Evolutionary conservation across 2,888 invertebrate genomes (phyloP), one percentile per base, ranked within the genome.

Genomic region (Notocelia uddmanniana): DNA sequence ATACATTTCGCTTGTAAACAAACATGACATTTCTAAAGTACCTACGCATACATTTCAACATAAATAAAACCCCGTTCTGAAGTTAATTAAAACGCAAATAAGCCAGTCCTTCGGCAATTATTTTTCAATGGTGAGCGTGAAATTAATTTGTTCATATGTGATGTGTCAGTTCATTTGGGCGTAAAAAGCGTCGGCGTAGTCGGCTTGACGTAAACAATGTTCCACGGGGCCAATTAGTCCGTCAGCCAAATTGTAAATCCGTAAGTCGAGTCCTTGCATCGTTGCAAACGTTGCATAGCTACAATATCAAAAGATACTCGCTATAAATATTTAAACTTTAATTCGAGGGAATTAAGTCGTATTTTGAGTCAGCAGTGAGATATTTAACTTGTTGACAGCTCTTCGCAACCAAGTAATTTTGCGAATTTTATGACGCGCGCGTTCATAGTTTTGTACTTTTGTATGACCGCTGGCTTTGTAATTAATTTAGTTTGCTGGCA

Each of bases 61-160:
- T 19, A 52, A 66, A 58, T n/a, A n/a, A n/a, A n/a, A n/a, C n/a
- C n/a, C 58, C 69, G 11, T 41, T 58, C 19, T 13, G 18, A 31
- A 64, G 57, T 70, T 66, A 59, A 70, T 58, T 70, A 58, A 64
- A 58, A 19, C 64, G 26, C 50, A 52, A 64, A 58, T 70, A 70
- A 50, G 45, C 55, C 18, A 13, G 15, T 66, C 34, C 23, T 23
- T 34, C 19, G 11, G 37, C 52, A 41, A 64, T 62, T 52, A 68
- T 68, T 52, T 69, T 69, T 54, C 60, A 68, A 41, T 60, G 60
- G 18, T 21, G 48, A 13, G 23, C 68, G 48, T 50, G 31, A n/a
- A 50, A 58, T 68, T 58, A 68, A 68, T 59, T 52, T 34, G 45
- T 50, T 59, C 50, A 57, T 52, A 45, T 50, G 23, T 59, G 48